Evolutionary conservation across 1,140 invertebrate species (phyloP), one percentile per base, ranked within the genome.

Genomic region (Galendromus occidentalis): DNA sequence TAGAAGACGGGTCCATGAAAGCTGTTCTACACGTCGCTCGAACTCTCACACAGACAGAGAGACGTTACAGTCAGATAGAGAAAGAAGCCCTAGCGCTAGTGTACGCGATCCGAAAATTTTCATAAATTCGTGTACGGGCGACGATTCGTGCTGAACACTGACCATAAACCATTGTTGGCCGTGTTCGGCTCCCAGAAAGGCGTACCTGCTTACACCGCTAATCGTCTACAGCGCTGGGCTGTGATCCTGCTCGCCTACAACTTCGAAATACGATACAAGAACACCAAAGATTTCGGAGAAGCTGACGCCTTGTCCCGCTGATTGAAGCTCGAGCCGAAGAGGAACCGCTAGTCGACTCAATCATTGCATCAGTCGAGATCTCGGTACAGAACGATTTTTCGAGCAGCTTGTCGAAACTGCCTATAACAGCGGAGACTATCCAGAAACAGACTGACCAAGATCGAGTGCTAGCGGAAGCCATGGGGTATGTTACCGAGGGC

Each of bases 21-120:
- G 33, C 33, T 4, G 33, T 39, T 6, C 33, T 39, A 39, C 33
- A 39, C 33, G 9, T 9, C 33, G 79, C 76, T 0, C 30, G 76
- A 64, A 74, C 73, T 0, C 65, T 81, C 12, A 72, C 70, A n/a
- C 42, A 66, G 20, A 69, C 75, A 9, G 78, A 83, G 69, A 68
- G 70, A 66, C 76, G 76, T 14, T 82, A 81, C 69, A 71, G 73
- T 22, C 77, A 80, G 67, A 70, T 80, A 5, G 78, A 83, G 29
- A 79, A 77, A 70, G 80, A 83, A 70, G 77, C 74, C 0, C 71
- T 78, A 9, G 73, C 75, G 2, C 74, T 81, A 33, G 67, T 79
- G 42, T 78, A 72, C 71, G 77, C 74, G n/a, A 66, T 78, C 44
- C 70, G 71, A 74, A 68, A 76, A 66, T n/a, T 80, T 81, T 68